Evolutionary conservation across 2,888 invertebrate species (phyloP).

Genomic region (Leistus spinibarbis): DNA sequence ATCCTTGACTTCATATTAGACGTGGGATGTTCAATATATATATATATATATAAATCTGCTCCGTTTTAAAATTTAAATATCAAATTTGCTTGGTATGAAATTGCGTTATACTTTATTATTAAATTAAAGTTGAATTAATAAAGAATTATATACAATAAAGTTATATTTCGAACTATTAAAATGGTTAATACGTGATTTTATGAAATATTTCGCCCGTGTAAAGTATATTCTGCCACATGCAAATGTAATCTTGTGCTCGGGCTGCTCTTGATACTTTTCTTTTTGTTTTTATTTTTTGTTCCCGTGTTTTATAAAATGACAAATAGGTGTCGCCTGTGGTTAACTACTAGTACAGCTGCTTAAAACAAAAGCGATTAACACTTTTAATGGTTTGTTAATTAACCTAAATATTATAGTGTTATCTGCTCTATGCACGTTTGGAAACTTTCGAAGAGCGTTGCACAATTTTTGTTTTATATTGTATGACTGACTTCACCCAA

Average conservation of each 20-base stretch:
- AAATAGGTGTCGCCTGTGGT: slow-evolving; percentile 5
- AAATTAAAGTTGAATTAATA: too few relatives aligned
- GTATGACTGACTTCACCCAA: background rate
- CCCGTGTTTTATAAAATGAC: background rate
- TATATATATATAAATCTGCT: background rate
- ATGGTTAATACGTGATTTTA: background rate
- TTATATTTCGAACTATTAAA: too few relatives aligned
- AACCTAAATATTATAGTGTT: background rate
- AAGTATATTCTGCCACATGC: background rate
- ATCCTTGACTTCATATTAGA: background rate
- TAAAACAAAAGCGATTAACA: slow-evolving; percentile 5
- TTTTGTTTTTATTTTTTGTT: background rate
- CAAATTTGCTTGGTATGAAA: background rate
- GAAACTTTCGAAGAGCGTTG: background rate
- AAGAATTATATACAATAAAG: too few relatives aligned
- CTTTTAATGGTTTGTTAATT: slow-evolving; percentile 7
- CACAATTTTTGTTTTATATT: background rate
- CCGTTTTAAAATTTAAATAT: too few relatives aligned
- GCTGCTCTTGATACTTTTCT: background rate
- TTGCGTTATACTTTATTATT: background rate
- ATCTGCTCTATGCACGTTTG: background rate
- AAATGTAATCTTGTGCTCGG: background rate
- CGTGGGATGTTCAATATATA: background rate
- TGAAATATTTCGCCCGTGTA: background rate
- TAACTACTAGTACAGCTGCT: background rate